phyloP scores from a whole-genome alignment of 2,797 vertebrate genomes.

The Gallinago nigripennis region DNA sequence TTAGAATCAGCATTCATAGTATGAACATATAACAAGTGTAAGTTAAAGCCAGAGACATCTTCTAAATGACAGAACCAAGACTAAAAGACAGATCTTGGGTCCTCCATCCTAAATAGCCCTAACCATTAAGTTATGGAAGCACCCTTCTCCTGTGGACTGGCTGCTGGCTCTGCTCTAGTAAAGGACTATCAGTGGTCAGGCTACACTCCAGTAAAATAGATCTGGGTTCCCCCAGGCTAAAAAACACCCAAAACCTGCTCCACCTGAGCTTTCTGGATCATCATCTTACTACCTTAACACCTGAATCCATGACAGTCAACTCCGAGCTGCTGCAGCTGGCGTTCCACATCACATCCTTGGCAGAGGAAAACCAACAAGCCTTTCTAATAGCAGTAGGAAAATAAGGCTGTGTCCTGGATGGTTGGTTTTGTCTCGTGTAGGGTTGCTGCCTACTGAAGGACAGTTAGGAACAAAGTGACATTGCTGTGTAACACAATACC shows the following conservation, averaged over 20 bases:
- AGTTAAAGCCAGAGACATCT: neutral
- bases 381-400: neutral
- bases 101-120: neutral
- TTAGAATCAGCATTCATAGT: neutral
- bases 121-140: neutral
- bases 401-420: neutral
- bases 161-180: neutral
- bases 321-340: neutral
- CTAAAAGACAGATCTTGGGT: neutral
- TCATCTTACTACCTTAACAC: neutral
- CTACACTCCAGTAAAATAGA: neutral
- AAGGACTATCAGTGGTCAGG: neutral
- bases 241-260: neutral
- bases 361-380: neutral
- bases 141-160: neutral
- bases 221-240: neutral
- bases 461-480: neutral
- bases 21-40: neutral
- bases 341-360: neutral
- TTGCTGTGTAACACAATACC: neutral
- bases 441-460: neutral
- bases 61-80: neutral
- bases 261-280: neutral
- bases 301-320: neutral
- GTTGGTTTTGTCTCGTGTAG: neutral